Percentiles rank a stretch among this genome's conserved stretches.
These are phyloP conservation scores for Trilocha varians DNA, from an alignment of 2,888 invertebrate genomes.

Conservation along the genomic window DNA sequence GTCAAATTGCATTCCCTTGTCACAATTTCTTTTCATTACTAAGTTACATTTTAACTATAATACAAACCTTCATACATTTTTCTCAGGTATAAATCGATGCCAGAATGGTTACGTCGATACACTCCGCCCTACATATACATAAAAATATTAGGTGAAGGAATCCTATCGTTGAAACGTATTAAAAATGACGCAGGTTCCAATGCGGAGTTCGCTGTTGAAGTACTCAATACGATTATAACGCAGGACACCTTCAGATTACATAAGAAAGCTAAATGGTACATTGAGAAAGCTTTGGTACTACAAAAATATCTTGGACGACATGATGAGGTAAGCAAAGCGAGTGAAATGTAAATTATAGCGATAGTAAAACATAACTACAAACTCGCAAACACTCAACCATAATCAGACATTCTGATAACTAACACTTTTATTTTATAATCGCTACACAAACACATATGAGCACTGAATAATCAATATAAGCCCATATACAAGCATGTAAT, in stretches of 20 bases:
- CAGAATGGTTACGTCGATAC: constrained; percentile 71
- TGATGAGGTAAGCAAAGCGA: constrained; percentile 31
- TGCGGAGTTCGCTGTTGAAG: constrained; percentile 51
- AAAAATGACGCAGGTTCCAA: constrained; percentile 19
- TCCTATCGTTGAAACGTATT: constrained; percentile 49
- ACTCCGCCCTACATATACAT: constrained; percentile 66
- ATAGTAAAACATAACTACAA: not conserved
- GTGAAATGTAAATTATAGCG: not conserved
- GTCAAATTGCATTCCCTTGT: no score
- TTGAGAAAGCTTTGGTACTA: constrained; percentile 75
- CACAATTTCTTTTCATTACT: no score
- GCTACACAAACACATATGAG: no score
- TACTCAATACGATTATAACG: constrained; percentile 62
- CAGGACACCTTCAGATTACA: constrained; percentile 62
- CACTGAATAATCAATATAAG: no score
- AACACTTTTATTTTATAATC: no score
- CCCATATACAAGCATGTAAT: no score
- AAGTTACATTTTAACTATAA: not conserved
- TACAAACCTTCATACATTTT: not conserved
- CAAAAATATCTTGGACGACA: constrained; percentile 43
- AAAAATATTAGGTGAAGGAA: constrained; percentile 46
- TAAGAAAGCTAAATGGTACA: constrained; percentile 69
- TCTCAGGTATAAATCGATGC: constrained; percentile 45
- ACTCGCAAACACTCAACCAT: no score
- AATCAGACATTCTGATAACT: no score